These are phyloP conservation scores for Monarcha castaneiventris DNA, from an alignment of 2,113 vertebrate genomes.

Conservation along the genomic window DNA sequence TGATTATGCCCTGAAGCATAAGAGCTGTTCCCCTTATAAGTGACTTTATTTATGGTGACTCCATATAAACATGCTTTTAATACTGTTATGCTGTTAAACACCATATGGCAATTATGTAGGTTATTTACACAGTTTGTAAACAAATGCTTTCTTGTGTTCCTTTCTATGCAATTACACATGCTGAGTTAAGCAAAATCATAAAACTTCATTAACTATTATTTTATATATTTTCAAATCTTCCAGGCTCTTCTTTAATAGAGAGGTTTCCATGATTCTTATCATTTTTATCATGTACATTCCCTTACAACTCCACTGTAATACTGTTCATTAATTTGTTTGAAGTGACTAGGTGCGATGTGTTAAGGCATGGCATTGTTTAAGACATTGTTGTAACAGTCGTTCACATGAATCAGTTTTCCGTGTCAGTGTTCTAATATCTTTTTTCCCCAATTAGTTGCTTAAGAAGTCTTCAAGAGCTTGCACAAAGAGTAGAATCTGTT, in stretches of 20 bases:
- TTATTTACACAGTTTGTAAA: neutral
- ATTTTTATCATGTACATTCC: neutral
- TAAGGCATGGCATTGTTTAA: neutral
- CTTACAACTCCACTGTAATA: neutral
- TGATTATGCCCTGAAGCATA: slow-evolving; percentile 30
- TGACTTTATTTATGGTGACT: neutral
- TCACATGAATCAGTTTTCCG: neutral
- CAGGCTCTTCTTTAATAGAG: neutral
- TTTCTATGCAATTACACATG: neutral
- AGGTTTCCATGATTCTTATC: neutral
- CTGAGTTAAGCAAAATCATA: neutral
- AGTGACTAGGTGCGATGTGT: neutral
- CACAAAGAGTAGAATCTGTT: neutral
- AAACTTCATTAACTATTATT: neutral
- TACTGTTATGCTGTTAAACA: neutral
- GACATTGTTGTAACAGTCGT: neutral
- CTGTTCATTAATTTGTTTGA: neutral
- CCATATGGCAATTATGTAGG: neutral
- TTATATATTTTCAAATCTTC: neutral
- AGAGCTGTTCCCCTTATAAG: neutral
- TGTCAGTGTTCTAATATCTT: neutral
- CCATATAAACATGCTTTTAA: neutral
- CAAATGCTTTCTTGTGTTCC: neutral
- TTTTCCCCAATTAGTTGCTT: neutral
- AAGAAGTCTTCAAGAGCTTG: neutral